Base-by-base conservation (phyloP, 2,888 invertebrate genomes). In the Cylloceria caligata region DNA sequence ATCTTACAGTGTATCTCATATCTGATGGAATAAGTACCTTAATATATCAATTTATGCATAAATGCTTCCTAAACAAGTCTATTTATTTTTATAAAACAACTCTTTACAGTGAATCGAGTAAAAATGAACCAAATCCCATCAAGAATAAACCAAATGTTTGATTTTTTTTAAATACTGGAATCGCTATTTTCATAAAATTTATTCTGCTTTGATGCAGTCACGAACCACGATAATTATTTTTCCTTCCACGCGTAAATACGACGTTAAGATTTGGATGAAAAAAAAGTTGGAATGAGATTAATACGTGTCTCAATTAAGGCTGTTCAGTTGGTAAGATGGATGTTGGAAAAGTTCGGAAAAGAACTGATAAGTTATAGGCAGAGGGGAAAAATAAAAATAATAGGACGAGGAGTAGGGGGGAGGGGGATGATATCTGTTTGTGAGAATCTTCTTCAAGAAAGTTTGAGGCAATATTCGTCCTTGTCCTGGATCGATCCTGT, bases 401-500 rank as follows among this genome's bases (percentile, higher is more conserved):
- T 71, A 4, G 30, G n/a, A n/a, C 5, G 30, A 30, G 30, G 30
- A n/a, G n/a, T n/a, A n/a, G n/a, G n/a, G 39, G 13, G 39, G 49
- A 39, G 9, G 52, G 47, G 16, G 27, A 19, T 36, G 69, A 71
- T 75, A 80, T 80, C 75, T 52, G 45, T 36, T 71, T 39, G 67
- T 67, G 62, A 24, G 62, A 45, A 68, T 49, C 77, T 77, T 47
- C 64, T 73, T 65, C 42, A 19, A 49, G 72, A 64, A 77, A 81
- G 65, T 81, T 60, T 73, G 9, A 45, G 21, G 4, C 11, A 69
- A 72, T 52, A 24, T 52, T 71, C 21, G 27, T 55, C 24, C 72
- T 68, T 71, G 75, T 39, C 45, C 67, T 74, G 72, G 81, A 85
- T 79, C 83, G 47, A 81, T 78, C 55, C 74, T 83, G 47, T 6